Percentiles rank a stretch among this genome's conserved stretches.
These are phyloP conservation scores for Cataglyphis cursor DNA, from an alignment of 2,888 invertebrate species.

Conservation along the genomic window DNA sequence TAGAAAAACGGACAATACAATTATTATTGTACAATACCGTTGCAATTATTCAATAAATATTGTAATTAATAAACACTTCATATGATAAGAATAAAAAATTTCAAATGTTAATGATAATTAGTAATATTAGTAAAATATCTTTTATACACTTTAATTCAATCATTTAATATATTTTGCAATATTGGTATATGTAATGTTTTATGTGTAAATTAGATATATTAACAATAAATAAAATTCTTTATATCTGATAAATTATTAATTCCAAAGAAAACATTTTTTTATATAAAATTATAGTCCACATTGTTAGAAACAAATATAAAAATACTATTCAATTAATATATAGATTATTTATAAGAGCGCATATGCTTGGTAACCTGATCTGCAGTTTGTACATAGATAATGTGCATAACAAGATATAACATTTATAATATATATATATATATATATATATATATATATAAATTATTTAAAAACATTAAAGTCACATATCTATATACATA, in stretches of 20 bases:
- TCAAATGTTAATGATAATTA: neutral
- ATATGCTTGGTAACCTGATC: neutral
- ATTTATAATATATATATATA: neutral
- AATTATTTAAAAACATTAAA: neutral
- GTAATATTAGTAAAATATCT: neutral
- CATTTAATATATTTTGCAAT: neutral
- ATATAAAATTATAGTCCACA: neutral
- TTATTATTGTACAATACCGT: neutral
- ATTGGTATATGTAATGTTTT: neutral
- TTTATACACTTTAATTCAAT: neutral
- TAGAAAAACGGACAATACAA: neutral
- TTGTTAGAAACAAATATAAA: neutral
- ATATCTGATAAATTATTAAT: neutral
- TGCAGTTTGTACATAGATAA: neutral
- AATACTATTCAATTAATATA: neutral
- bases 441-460: neutral
- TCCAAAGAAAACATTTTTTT: neutral
- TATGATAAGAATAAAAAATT: neutral
- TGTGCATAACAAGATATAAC: neutral
- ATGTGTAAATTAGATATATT: neutral
- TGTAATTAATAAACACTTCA: neutral
- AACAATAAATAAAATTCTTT: neutral
- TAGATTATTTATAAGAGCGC: neutral
- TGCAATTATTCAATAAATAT: constrained; percentile 2
- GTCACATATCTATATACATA: neutral